Evolutionary conservation across 1,140 invertebrate genomes (phyloP), one percentile per base, ranked within the genome.

Genomic region (Lanistes nyassanus): DNA sequence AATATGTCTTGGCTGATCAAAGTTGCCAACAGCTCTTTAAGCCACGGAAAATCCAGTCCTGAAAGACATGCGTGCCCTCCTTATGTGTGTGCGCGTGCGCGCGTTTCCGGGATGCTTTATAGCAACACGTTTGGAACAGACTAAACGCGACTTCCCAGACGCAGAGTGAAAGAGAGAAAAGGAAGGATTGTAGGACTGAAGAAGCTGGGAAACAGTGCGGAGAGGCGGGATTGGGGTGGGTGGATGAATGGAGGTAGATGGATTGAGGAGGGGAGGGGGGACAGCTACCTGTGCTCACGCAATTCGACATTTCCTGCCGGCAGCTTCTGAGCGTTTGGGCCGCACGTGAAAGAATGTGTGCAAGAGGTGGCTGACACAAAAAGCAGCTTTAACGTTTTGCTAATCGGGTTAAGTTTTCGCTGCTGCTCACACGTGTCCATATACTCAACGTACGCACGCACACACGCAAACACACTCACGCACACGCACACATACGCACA

Each of bases 1-100:
- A 67, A 67, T 67, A 67, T 67, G 65, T 29, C 65, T 67, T 67
- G n/a, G 65, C 39, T 39, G 65, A 67, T 67, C 65, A 37, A 67
- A 42, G 65, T 67, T 67, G 34, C 23, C 65, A 37, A 23, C 36
- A 13, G 34, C 36, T 16, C 36, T 37, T 37, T 51, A 39, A 67
- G 65, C 39, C 65, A 13, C 65, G 7, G 21, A 6, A 64, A 64
- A 64, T 26, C 62, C 62, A 16, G 26, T 19, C 26, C 31, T 31
- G 62, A 19, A 29, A 26, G 62, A 64, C 29, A 64, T 16, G 36
- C 29, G 36, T n/a, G 36, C 2, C 29, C 26, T 7, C 23, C 6
- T 58, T 5, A 4, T 58, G 23, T 58, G 23, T 21, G 7, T 21
- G 23, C 5, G 23, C 5, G 4, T 31, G 56, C 2, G 23, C n/a